These are phyloP conservation scores for Eublepharis macularius DNA, from an alignment of 2,113 vertebrate species.

Conservation along the genomic window DNA sequence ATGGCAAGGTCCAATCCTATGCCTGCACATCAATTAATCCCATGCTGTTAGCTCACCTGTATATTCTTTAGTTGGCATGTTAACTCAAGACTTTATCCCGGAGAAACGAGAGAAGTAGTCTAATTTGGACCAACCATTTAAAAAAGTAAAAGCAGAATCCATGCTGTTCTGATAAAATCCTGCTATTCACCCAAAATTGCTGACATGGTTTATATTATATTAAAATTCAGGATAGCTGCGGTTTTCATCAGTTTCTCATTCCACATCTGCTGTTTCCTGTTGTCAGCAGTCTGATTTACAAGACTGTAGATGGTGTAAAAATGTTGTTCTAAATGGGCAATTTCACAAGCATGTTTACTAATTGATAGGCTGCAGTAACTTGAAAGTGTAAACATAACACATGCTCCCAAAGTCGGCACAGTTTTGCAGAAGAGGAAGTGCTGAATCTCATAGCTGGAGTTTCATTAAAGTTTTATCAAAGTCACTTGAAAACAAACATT, in stretches of 20 bases:
- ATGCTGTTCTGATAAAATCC: conserved; percentile 72
- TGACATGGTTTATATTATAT: conserved; percentile 80
- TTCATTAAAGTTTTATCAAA: conserved; percentile 63
- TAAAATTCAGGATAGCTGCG: conserved; percentile 81
- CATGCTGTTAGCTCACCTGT: conserved; percentile 33
- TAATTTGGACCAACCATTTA: conserved; percentile 72
- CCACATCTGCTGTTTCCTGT: conserved; percentile 85
- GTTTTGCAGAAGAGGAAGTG: conserved; percentile 38
- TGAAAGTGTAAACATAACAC: conserved; percentile 61
- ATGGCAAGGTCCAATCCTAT: no score
- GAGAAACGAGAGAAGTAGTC: conserved; percentile 38
- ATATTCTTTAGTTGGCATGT: conserved; percentile 27
- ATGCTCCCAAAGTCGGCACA: conserved; percentile 38
- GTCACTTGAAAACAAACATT: conserved; percentile 63
- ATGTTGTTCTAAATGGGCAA: conserved; percentile 69
- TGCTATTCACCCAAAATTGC: conserved; percentile 81
- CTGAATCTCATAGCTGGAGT: conserved; percentile 45
- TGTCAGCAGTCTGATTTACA: conserved; percentile 85
- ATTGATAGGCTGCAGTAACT: conserved; percentile 62
- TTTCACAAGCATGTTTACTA: conserved; percentile 71
- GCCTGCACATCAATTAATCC: conserved; percentile 24
- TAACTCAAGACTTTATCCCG: conserved; percentile 52
- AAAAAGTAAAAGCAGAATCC: conserved; percentile 72
- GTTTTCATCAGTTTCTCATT: conserved; percentile 81
- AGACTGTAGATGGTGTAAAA: conserved; percentile 55